Evolutionary conservation across 2,888 invertebrate genomes (phyloP), one percentile per base, ranked within the genome.

Genomic region (Eilema caniola): DNA sequence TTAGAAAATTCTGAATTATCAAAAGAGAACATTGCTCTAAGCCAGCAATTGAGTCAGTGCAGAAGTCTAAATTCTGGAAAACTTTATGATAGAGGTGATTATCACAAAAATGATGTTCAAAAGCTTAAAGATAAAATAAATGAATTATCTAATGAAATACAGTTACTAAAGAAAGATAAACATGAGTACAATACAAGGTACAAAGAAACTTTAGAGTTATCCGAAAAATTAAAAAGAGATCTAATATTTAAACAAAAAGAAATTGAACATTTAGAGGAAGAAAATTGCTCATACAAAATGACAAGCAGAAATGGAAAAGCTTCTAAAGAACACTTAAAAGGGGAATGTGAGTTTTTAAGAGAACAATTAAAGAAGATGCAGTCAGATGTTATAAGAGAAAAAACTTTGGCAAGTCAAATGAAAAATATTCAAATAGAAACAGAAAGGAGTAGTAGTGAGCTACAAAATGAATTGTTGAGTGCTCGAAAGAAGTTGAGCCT

Each of bases 391-490:
- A 92, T 95, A 25, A 95, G 92, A 84, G 94, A 95, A 77, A 95
- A 95, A 86, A 94, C 95, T 68, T 81, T 95, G 72, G 87, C 94
- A 70, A 95, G 87, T 84, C 95, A 95, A 89, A 93, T 92, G 69
- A 98, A 97, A 89, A 96, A 97, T 77, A 93, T 97, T 65, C 97
- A 98, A 84, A 96, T 97, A 83, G 97, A 98, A 94, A 97, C 97
- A 7, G 98, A 98, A 89, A 96, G 97, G 83, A 96, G 97, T 62
- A 94, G 97, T 73, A 95, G 95, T 69, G 97, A 97, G 79, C 95
- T 96, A 70, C 97, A 97, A 88, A 96, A 95, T 86, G 97, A 97
- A 89, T 88, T 97, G 56, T 85, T 96, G 59, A 95, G 96, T 77
- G 90, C 96, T 16, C 97, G 97, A 87, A 96, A 95, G 33, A 97